Base-by-base conservation (phyloP, 2,797 vertebrate genomes). In the Phrynocephalus vlangalii region DNA sequence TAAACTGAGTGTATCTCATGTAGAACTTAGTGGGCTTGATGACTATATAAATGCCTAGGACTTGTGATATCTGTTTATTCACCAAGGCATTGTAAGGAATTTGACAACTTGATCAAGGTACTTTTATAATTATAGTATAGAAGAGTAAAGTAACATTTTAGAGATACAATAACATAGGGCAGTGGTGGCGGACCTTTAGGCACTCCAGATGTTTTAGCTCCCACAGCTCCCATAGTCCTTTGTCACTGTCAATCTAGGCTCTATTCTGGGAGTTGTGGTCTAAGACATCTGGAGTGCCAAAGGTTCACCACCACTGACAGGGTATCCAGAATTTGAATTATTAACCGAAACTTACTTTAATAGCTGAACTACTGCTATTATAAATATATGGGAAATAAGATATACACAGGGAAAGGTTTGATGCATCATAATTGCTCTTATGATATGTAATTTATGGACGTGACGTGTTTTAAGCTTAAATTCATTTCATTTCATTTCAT, bases 71-170 rank as follows among this genome's bases (percentile, higher is more conserved):
- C 44, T 18, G 56, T 52, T 63, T 38, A 87, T 24, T 72, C 68
- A 72, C 28, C n/a, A 76, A 76, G 26, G n/a, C 79, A 68, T 82
- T 87, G 56, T n/a, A 8, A 73, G 38, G 79, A 79, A 88, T 63
- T 24, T 63, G 20, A 6, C 24, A 79, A 84, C n/a, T 20, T 48
- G 56, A 66, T 73, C 38, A 72, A 84, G 79, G 6, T 48, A 50
- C 30, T 50, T 13, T n/a, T 30, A 22, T 33, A 24, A 84, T 88
- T 60, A 7, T 16, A 30, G 44, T 44, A 71, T 50, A 28, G 48
- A 70, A 67, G 56, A 18, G 83, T 48, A 48, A 52, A 56, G 33
- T 79, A 80, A 86, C 28, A 56, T 33, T 87, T 33, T 44, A 78
- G n/a, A 68, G 28, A 85, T 26, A 68, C 5, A 38, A 3, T 4